A percentile compares a stretch with the other conserved stretches of the same genome.
phyloP scores from a whole-genome alignment of 1,140 invertebrate genomes.

The Polyergus mexicanus region DNA sequence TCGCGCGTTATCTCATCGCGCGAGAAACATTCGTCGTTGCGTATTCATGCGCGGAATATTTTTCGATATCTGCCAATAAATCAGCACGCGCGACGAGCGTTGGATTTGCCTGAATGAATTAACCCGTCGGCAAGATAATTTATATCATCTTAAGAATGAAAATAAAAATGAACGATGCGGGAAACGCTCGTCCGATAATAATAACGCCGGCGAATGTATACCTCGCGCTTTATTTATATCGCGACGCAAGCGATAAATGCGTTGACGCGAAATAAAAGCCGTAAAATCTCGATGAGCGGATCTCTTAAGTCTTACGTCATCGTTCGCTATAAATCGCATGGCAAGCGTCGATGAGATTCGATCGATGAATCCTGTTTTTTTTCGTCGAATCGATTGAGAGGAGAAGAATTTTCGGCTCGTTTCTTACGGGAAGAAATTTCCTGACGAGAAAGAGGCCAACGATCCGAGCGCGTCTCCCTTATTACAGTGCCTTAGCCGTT shows the following conservation, averaged over 20 bases:
- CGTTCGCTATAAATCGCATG: slow-evolving; percentile 40
- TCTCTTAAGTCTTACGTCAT: slow-evolving; percentile 43
- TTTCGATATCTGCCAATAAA: slow-evolving; percentile 21
- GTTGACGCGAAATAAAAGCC: slow-evolving; percentile 55
- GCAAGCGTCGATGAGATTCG: not conserved
- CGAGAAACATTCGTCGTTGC: not conserved
- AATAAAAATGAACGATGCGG: not conserved
- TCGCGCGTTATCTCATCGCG: not conserved
- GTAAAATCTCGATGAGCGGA: slow-evolving; percentile 32
- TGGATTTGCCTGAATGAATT: slow-evolving; percentile 17
- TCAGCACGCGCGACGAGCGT: not conserved
- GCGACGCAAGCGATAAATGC: slow-evolving; percentile 51
- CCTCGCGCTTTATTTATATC: slow-evolving; percentile 51
- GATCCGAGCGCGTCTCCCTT: not conserved
- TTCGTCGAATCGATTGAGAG: no score
- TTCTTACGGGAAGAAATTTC: slow-evolving; percentile 11
- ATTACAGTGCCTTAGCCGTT: slow-evolving; percentile 20
- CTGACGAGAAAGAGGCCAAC: not conserved
- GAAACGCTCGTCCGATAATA: slow-evolving; percentile 44
- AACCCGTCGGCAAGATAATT: slow-evolving; percentile 17
- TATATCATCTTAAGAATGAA: slow-evolving; percentile 40
- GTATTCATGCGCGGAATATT: not conserved
- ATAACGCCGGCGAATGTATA: slow-evolving; percentile 45
- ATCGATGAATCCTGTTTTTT: no score
- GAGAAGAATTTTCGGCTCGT: not conserved